These are phyloP conservation scores for Myiopsitta monachus DNA, from an alignment of 2,113 vertebrate species.

Conservation along the genomic window DNA sequence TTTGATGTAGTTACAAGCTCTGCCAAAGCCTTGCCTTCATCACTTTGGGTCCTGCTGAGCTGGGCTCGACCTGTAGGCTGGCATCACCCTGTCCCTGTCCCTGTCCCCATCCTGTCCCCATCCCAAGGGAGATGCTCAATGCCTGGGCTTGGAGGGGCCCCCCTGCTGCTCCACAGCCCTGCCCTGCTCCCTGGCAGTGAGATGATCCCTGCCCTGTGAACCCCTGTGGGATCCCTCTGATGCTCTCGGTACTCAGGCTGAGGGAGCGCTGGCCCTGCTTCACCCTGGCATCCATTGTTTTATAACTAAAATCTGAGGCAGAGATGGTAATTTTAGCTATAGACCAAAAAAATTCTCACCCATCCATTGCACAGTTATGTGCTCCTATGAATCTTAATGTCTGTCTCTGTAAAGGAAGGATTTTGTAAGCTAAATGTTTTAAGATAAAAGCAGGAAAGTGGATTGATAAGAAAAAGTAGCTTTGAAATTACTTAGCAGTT, in stretches of 20 bases:
- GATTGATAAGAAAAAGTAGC: background rate
- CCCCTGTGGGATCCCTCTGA: rapidly evolving
- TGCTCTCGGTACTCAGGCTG: background rate
- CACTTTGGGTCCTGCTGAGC: background rate
- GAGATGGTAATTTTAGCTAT: background rate
- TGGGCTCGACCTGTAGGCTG: background rate
- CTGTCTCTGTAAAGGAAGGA: background rate
- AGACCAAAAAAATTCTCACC: background rate
- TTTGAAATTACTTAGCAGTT: background rate
- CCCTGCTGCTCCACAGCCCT: background rate
- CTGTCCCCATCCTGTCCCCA: too few species aligned
- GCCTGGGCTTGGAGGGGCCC: background rate
- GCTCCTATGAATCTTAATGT: background rate
- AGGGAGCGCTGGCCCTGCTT: background rate
- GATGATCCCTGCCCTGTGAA: too few species aligned
- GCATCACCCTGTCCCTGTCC: background rate
- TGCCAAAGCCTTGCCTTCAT: background rate
- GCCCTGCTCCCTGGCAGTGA: too few species aligned
- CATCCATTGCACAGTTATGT: background rate
- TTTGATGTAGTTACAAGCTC: background rate
- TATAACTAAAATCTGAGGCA: background rate
- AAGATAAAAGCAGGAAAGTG: background rate
- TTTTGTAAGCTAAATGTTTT: background rate
- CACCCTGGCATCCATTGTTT: background rate
- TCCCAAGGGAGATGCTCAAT: rapidly evolving